Conservation (phyloP, 2,797 vertebrate species). For the Microcaecilia unicolor region DNA sequence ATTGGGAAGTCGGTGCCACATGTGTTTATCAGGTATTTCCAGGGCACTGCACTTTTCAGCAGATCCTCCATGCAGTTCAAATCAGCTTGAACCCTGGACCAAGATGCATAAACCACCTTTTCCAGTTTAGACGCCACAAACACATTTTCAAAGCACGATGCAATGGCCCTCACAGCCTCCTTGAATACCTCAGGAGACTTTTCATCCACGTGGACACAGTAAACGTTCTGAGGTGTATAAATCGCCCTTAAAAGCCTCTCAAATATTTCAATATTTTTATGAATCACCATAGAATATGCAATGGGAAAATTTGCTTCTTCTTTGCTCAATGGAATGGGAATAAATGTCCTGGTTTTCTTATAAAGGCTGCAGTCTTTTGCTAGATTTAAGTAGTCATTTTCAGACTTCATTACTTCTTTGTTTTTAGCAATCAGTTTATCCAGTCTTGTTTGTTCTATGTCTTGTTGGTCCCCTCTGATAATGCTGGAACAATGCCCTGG, state of each 20-base stretch:
- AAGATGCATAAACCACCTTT: constrained; percentile 65
- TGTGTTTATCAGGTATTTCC: constrained; percentile 76
- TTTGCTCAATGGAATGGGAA: constrained; percentile 48
- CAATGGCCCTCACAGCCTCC: constrained; percentile 49
- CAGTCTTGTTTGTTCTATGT: constrained; percentile 16
- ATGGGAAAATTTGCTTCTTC: constrained; percentile 69
- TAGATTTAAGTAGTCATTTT: constrained; percentile 51
- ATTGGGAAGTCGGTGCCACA: constrained; percentile 77
- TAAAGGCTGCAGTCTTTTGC: constrained; percentile 61
- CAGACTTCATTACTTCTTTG: neutral
- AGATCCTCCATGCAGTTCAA: constrained; percentile 77
- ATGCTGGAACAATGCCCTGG: constrained; percentile 48
- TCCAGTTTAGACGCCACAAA: constrained; percentile 66
- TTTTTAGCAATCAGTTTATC: constrained; percentile 22
- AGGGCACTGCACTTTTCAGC: constrained; percentile 47
- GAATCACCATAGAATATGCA: constrained; percentile 77
- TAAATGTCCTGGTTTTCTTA: constrained; percentile 42
- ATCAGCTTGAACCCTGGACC: constrained; percentile 77
- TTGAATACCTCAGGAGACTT: constrained; percentile 55
- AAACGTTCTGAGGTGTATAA: constrained; percentile 75
- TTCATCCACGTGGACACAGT: constrained; percentile 70
- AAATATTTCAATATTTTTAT: constrained; percentile 75
- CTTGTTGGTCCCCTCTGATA: constrained; percentile 37
- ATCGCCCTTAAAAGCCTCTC: constrained; percentile 67
- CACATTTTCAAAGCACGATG: constrained; percentile 72